Evolutionary conservation across 37 sponge, comb jelly and placozoan genomes (phyloP).

Genomic region (Axinella damicornis): DNA sequence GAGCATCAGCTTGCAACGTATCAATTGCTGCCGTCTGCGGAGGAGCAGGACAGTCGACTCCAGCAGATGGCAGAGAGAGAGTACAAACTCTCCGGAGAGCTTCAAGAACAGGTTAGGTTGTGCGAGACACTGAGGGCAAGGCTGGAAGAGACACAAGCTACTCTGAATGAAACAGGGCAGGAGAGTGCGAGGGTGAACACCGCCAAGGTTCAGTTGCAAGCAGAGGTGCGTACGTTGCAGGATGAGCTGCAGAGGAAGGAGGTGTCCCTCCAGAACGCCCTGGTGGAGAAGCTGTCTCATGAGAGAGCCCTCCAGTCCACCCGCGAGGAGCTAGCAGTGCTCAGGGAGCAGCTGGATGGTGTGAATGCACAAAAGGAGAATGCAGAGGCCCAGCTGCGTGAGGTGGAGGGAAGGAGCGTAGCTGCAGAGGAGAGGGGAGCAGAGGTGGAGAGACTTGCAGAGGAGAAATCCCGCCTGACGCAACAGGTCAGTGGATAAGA

Average conservation of each 20-base stretch:
- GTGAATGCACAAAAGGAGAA: too few species aligned
- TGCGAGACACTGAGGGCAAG: too few species aligned
- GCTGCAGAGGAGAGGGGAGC: background rate
- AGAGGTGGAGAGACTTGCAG: background rate
- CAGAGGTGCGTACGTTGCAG: background rate
- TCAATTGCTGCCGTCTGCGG: background rate
- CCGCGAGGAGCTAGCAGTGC: too few species aligned
- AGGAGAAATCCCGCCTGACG: constrained; percentile 1
- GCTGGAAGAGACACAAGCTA: too few species aligned
- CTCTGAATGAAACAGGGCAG: background rate
- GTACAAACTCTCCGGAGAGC: background rate
- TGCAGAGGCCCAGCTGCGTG: background rate
- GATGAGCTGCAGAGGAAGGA: constrained; percentile 27
- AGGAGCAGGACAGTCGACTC: background rate
- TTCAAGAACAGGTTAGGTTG: background rate
- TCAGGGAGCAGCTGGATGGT: background rate
- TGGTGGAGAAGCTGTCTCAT: background rate
- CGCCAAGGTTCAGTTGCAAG: background rate
- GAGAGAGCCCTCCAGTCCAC: background rate
- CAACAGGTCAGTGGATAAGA: too few species aligned
- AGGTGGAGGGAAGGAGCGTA: background rate
- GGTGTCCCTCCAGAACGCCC: background rate
- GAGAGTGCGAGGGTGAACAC: background rate
- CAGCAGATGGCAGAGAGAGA: background rate
- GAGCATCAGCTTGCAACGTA: constrained; percentile 43